Percentiles rank a stretch among this genome's conserved stretches.
Evolutionary conservation across 2,797 vertebrate genomes (phyloP).

Genomic region (Enteromius radiatus): DNA sequence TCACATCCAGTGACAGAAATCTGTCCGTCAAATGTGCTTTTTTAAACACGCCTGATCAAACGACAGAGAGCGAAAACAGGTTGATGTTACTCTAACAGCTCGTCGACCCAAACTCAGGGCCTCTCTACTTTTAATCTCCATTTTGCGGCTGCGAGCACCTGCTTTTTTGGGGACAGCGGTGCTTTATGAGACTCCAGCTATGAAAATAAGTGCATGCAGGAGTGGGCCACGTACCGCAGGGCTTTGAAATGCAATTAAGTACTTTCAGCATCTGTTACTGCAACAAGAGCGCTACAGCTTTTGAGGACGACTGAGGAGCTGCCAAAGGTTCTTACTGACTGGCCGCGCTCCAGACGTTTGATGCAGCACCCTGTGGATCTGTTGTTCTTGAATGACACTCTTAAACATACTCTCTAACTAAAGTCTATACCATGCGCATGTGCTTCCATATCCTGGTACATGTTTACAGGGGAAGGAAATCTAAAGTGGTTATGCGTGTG

Average conservation of each 20-base stretch:
- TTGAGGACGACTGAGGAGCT: constrained; percentile 64
- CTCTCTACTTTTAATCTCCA: constrained; percentile 58
- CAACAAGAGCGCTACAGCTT: constrained; percentile 62
- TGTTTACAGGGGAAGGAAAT: constrained; percentile 13
- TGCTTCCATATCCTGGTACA: not conserved
- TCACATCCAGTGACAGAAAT: constrained; percentile 66
- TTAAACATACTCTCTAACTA: constrained; percentile 23
- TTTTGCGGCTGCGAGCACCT: constrained; percentile 61
- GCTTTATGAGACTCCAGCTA: constrained; percentile 57
- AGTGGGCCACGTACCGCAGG: constrained; percentile 53
- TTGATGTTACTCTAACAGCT: constrained; percentile 16
- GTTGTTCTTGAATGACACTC: constrained; percentile 42
- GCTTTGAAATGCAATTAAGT: constrained; percentile 65
- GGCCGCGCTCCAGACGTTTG: constrained; percentile 34
- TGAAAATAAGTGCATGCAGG: constrained; percentile 53
- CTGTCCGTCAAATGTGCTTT: constrained; percentile 36
- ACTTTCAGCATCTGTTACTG: constrained; percentile 66
- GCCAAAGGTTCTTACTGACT: constrained; percentile 64
- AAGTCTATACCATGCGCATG: constrained; percentile 2
- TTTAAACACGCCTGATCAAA: constrained; percentile 47
- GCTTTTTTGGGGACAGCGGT: constrained; percentile 43
- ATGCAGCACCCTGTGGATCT: constrained; percentile 44
- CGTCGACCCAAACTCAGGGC: not conserved
- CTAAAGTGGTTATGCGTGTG: not conserved
- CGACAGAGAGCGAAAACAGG: constrained; percentile 16